Evolutionary conservation across 2,888 invertebrate genomes (phyloP), one percentile per base, ranked within the genome.

Genomic region (Phytoseiulus persimilis): DNA sequence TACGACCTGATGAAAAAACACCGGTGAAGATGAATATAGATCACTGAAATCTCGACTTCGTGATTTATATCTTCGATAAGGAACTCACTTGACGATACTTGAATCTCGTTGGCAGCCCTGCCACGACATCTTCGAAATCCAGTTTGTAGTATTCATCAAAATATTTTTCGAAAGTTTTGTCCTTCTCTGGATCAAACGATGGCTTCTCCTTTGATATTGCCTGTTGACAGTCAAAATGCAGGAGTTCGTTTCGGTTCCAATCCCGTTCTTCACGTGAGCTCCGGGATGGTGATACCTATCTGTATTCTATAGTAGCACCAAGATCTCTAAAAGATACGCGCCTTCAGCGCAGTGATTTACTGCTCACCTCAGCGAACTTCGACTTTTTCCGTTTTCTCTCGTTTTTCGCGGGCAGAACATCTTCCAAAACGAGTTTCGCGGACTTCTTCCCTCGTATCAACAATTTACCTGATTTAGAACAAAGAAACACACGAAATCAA

Each of bases 41-140:
- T 11, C 1, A 83, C 31, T 5, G 11, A 31, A 18, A 33, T 9
- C 1, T 33, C 31, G 3, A 83, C 33, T 6, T 31, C 31, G 31
- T 83, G 31, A 83, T n/a, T n/a, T n/a, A n/a, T n/a, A n/a, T n/a
- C n/a, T n/a, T n/a, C n/a, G n/a, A n/a, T n/a, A n/a, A n/a, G n/a
- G n/a, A 31, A 32, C 91, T 91, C 28, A 93, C 97, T 92, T 96
- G 94, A 45, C 97, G 94, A 92, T 99, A 99, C 92, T 97, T 97
- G 93, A 98, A 99, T 83, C 93, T 94, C 90, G 97, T 98, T 0
- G 97, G 97, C 91, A 96, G 93, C 31, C 95, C 92, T 0, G 92
- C 98, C 89, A 99, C 95, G 90, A 98, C 95, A 93, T 99, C 99
- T 92, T 99, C 99, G 92, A 96, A 99, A 93, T 98, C 97, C 92